Base-by-base conservation (phyloP, 2,888 invertebrate species). In the Nyleta sp. region DNA sequence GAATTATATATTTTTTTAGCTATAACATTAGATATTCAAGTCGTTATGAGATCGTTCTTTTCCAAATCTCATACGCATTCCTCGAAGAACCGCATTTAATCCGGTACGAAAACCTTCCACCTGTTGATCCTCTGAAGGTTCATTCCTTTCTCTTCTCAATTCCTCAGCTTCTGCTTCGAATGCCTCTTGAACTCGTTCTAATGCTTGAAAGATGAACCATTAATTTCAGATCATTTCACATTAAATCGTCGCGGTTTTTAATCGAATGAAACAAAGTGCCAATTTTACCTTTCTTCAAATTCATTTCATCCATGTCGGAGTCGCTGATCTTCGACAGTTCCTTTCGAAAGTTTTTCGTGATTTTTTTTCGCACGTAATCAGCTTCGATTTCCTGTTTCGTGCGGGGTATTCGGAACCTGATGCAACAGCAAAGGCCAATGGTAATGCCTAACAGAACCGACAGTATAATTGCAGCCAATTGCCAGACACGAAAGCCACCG, bases 351-450 rank as follows among this genome's bases (percentile, higher is more conserved):
- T 95, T 96, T 83, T 93, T 93, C 0, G 97, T 95, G 52, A 98
- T 94, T 90, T 94, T 95, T 85, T 96, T 95, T 17, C 98, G 92
- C 84, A 96, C 95, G 91, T 96, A 97, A 91, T 98, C 97, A 0
- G 97, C 97, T 89, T 98, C 97, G 80, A 98, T 98, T 91, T 98
- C 97, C 91, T 98, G 97, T 89, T 98, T 98, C 0, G 98, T 98
- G 62, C 98, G 93, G 0, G 98, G 98, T 82, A 98, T 96, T 35
- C 98, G 95, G 91, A 97, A 96, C 82, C 96, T 95, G 85, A 97
- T 94, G 88, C 97, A 97, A 88, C 98, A 98, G 89, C 98, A 98
- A 62, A 97, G 91, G 87, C 97, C 94, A 80, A 98, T 94, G 5
- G 82, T 82, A 22, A 90, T 82, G 2, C 85, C 84, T 33, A 90